Conservation (phyloP, 2,888 invertebrate species). For the Ferdinandea cuprea region DNA sequence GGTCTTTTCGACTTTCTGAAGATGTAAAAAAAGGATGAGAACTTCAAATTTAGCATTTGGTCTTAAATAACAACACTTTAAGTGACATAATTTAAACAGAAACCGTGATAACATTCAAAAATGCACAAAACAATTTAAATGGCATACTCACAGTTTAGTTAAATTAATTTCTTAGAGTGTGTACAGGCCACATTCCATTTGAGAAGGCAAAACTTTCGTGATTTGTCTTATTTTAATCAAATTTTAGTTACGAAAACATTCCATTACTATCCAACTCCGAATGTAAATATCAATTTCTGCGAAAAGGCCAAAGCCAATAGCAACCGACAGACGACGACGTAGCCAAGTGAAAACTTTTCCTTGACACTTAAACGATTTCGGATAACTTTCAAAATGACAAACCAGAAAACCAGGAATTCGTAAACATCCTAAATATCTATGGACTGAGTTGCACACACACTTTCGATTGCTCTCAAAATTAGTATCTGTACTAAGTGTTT, state of each 20-base stretch:
- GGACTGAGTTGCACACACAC: neutral
- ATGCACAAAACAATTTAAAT: too few relatives aligned
- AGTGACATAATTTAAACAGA: too few relatives aligned
- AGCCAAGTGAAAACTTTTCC: neutral
- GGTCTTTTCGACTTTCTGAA: too few relatives aligned
- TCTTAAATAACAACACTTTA: too few relatives aligned
- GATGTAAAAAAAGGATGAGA: too few relatives aligned
- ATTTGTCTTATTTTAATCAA: neutral
- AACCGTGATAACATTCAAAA: too few relatives aligned
- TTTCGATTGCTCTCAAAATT: neutral
- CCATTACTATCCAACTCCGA: neutral
- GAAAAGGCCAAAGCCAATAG: neutral
- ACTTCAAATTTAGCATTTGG: too few relatives aligned
- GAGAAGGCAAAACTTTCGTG: neutral
- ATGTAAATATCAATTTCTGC: conserved; percentile 8
- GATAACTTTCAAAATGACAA: neutral
- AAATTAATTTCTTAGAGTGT: too few relatives aligned
- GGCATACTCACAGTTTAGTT: too few relatives aligned
- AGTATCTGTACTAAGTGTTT: neutral
- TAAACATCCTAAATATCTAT: neutral
- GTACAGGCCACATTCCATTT: neutral
- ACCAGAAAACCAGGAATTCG: neutral
- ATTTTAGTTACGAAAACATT: neutral
- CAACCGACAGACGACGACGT: too few relatives aligned
- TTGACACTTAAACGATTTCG: neutral